Evolutionary conservation across 2,888 invertebrate species (phyloP), one percentile per base, ranked within the genome.

Genomic region (Chrysomela aeneicollis): DNA sequence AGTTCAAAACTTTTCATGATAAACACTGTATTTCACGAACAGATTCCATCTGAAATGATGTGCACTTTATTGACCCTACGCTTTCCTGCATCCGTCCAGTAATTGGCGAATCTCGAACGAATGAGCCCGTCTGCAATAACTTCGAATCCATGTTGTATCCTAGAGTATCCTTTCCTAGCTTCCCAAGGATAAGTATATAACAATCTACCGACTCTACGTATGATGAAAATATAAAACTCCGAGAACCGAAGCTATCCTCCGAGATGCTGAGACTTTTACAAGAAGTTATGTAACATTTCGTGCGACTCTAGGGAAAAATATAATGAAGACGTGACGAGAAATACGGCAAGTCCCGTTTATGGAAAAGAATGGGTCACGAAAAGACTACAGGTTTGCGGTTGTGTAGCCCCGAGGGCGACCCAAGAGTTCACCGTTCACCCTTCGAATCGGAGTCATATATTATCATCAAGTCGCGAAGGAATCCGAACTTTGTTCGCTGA

Each of bases 231-330:
- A 79, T 78, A 79, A 79, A 77, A 78, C 76, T 77, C 76, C 76
- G 76, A 77, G 76, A 75, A 73, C 75, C 73, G 71, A 78, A 78
- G 70, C 76, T 76, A 70, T 71, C 72, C 74, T 74, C 71, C 73
- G 74, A 76, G 74, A 77, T 78, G 81, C 79, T 78, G 77, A 76
- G 80, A 81, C 81, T 82, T 82, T 82, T 81, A 82, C 81, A 81
- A 81, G 82, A 82, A 83, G 82, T 83, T 83, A 83, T 83, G 82
- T 83, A 82, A 81, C 82, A 78, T 81, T 82, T 82, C 81, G 82
- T 81, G 77, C 75, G 75, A 73, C 82, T 79, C 82, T 67, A 71
- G 81, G 82, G 83, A 82, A 74, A 80, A 78, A 82, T 83, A 83
- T 83, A 83, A 83, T 83, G 82, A 83, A 82, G 81, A 83, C 83